phyloP scores from a whole-genome alignment of 2,113 vertebrate species.

The Panurus biarmicus region DNA sequence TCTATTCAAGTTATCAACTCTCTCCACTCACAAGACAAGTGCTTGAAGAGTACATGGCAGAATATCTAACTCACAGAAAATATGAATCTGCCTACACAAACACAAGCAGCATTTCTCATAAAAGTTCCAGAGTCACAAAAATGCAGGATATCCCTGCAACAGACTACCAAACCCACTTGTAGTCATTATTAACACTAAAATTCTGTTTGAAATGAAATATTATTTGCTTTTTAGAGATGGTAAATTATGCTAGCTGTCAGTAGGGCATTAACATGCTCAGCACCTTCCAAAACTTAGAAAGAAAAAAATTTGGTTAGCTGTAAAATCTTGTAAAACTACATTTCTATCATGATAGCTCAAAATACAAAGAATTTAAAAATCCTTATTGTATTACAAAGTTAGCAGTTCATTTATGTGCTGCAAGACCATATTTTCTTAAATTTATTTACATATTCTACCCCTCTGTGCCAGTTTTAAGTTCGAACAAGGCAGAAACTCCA shows the following conservation, averaged over 20 bases:
- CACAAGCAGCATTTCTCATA: neutral
- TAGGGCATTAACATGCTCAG: rapidly evolving
- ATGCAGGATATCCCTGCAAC: neutral
- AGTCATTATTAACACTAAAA: neutral
- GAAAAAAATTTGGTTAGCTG: neutral
- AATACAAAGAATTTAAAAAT: neutral
- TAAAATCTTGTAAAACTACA: neutral
- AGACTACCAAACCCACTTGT: neutral
- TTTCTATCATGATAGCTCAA: neutral
- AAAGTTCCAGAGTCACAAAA: neutral
- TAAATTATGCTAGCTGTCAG: neutral
- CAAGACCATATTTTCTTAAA: neutral
- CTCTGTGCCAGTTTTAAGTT: too few species aligned
- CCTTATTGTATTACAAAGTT: neutral
- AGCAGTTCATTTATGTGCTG: neutral
- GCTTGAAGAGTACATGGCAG: neutral
- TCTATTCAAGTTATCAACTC: neutral
- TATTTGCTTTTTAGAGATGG: neutral
- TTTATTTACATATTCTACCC: neutral
- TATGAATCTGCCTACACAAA: neutral
- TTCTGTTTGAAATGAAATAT: neutral
- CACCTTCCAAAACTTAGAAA: neutral
- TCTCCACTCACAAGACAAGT: neutral
- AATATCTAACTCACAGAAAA: neutral
- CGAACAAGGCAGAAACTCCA: too few species aligned